A percentile compares a stretch with the other conserved stretches of the same genome.
Conservation (phyloP, 2,113 vertebrate species). For the Coptodon bakossiorum region DNA sequence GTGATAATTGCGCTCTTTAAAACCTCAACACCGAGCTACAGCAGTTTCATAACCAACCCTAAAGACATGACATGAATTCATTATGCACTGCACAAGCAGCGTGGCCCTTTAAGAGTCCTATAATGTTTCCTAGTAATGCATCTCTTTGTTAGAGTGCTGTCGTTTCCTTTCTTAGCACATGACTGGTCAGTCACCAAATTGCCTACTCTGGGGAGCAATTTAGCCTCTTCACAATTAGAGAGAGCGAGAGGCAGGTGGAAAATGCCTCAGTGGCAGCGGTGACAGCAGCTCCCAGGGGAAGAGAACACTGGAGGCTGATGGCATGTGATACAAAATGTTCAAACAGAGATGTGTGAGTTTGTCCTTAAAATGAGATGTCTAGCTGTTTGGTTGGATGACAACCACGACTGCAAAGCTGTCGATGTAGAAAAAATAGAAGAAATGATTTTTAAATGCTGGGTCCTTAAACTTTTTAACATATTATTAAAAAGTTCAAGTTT, state of each 20-base stretch:
- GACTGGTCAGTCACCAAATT: conserved; percentile 20
- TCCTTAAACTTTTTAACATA: background rate
- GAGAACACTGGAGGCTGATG: background rate
- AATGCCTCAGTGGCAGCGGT: background rate
- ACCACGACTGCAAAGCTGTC: background rate
- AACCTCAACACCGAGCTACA: background rate
- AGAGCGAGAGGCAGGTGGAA: background rate
- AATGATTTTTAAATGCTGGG: background rate
- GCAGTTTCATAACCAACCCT: background rate
- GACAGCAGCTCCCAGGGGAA: background rate
- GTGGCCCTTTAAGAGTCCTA: background rate
- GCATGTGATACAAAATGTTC: background rate
- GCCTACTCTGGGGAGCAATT: conserved; percentile 27
- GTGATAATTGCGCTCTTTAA: background rate
- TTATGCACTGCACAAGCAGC: background rate
- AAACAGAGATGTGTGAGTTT: background rate
- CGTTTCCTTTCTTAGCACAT: background rate
- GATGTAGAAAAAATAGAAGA: background rate
- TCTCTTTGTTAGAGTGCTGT: background rate
- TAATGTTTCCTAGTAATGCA: background rate
- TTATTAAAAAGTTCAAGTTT: background rate
- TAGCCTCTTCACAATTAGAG: conserved; percentile 18
- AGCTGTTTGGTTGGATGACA: background rate
- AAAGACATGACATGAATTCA: background rate
- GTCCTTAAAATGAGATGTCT: background rate